Evolutionary conservation across 2,888 invertebrate species (phyloP), one percentile per base, ranked within the genome.

Genomic region (Congeria kusceri): DNA sequence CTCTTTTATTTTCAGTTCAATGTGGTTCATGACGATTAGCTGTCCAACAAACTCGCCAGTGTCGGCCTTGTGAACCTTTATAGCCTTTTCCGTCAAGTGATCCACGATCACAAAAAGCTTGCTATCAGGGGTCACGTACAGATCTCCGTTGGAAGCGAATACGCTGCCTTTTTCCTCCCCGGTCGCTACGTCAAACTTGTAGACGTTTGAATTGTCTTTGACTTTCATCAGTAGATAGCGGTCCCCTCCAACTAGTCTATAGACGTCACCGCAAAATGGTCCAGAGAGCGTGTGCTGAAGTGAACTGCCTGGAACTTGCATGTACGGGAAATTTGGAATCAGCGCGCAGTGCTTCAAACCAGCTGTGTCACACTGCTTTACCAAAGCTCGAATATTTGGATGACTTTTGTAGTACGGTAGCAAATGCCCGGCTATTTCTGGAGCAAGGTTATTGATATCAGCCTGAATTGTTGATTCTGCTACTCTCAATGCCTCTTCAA

Each of bases 361-460:
- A 3, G 79, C 82, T 3, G 85, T 87, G 72, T 93, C 93, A 70
- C 92, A 92, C 77, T 92, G 90, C 7, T 87, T 82, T 15, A 93
- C 89, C 7, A 93, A 89, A 9, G 86, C 84, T 18, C 90, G 84
- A 13, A 93, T 90, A 74, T 91, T 89, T 28, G 89, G 81, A 76
- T 92, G 90, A 18, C 86, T 89, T 57, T 83, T 71, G 68, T 91
- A 92, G 83, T 93, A 93, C 11, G 91, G 89, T 29, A 93, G 79
- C 32, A 93, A 87, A 53, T 91, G 90, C 0, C 93, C 93, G 0
- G 90, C 84, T 28, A 93, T 82, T 82, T 93, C 93, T n/a, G 91
- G 85, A 4, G 91, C 91, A 73, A 93, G 77, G 75, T 88, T 92
- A 72, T 90, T 88, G 68, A 92, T 87, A 76, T 93, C 87, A 5